Evolutionary conservation across 2,888 invertebrate species (phyloP), one percentile per base, ranked within the genome.

Genomic region (Pandemis corylana): DNA sequence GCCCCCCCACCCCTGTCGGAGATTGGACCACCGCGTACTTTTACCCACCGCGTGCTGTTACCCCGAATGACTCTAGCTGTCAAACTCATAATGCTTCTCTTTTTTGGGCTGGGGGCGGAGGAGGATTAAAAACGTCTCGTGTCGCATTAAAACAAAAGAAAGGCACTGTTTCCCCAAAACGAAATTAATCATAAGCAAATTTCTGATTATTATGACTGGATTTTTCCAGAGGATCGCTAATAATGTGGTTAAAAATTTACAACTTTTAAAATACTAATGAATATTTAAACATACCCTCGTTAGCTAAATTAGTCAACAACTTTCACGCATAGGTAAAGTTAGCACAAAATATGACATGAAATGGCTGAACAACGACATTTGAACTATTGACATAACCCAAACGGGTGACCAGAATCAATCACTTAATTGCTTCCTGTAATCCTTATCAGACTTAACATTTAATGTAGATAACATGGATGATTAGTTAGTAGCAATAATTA

Each of bases 301-400:
- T 62, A 62, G 62, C 9, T n/a, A 2, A 62, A 41, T 41, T 41
- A 62, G 62, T 62, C n/a, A 62, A 62, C 44, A 64, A 64, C 64
- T 64, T 64, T 64, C 64, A 64, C 64, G 64, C 62, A 62, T 62
- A 41, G n/a, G 41, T 41, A 62, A 62, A n/a, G 62, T 62, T n/a
- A 62, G n/a, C 36, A 41, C n/a, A 61, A 13, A 7, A 12, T 7
- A 41, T 15, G 5, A 64, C 44, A 44, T 64, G 15, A 62, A 42
- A 42, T 7, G 42, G 42, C 62, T 42, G 36, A 36, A 61, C 42
- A 42, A 13, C 36, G 41, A 2, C 44, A 44, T 44, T 44, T 64
- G 44, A 20, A 42, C 64, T 44, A 44, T 64, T 44, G 44, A 64
- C 64, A 44, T n/a, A 5, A 42, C 15, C 15, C 44, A 15, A 20